A percentile compares a stretch with the other conserved stretches of the same genome.
Evolutionary conservation across 2,113 vertebrate species (phyloP).

Genomic region (Onychorhynchus coronatus): DNA sequence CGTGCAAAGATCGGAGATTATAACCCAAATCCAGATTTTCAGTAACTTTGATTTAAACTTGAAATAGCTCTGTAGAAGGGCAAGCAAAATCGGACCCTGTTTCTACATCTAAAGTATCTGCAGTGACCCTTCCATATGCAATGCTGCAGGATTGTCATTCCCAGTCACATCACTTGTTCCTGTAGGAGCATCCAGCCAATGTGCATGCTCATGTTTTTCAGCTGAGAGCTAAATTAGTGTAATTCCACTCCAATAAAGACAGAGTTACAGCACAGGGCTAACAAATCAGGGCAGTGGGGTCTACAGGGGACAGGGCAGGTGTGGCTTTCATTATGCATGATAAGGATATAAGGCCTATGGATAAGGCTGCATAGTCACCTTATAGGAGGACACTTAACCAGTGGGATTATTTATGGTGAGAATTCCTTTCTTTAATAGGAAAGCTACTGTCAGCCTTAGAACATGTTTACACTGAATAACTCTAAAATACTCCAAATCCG

Average conservation of each 20-base stretch:
- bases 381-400: not conserved
- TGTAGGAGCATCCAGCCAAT: not conserved
- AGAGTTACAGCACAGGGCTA: not conserved
- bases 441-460: not conserved
- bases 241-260: not conserved
- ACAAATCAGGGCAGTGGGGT: not conserved
- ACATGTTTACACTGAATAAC: not conserved
- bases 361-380: not conserved
- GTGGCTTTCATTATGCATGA: not conserved
- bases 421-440: not conserved
- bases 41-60: not conserved
- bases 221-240: not conserved
- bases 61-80: not conserved
- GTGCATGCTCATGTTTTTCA: fast-evolving
- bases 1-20: not conserved
- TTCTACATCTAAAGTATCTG: not conserved
- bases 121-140: not conserved
- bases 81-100: not conserved
- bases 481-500: not conserved
- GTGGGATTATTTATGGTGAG: not conserved
- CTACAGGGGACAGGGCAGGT: not conserved
- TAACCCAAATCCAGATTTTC: not conserved
- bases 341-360: not conserved
- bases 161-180: not conserved
- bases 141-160: not conserved